Evolutionary conservation across 2,797 vertebrate species (phyloP).

Genomic region (Spondyliosoma cantharus): DNA sequence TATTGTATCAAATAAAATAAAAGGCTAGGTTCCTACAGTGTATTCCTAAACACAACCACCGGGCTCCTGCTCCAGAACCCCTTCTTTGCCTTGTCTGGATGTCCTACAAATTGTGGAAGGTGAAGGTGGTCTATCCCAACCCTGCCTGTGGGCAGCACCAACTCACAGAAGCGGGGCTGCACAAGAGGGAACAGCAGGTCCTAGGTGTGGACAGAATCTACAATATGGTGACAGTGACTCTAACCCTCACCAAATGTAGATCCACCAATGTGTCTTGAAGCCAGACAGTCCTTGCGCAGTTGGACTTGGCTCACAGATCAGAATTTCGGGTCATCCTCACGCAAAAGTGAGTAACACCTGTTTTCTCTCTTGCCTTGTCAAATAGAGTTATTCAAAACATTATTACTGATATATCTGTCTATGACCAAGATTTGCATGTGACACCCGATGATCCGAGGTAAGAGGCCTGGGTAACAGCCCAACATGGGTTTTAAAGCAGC

Average conservation of each 20-base stretch:
- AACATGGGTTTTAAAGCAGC: background rate
- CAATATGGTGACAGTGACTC: slow-evolving; percentile 28
- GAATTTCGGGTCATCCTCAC: no score
- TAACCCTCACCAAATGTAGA: slow-evolving; percentile 31
- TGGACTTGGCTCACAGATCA: slow-evolving; percentile 11
- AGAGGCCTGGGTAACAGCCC: slow-evolving; percentile 33
- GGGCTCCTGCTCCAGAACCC: slow-evolving; percentile 23
- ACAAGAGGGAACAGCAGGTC: slow-evolving; percentile 15
- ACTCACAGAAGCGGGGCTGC: slow-evolving; percentile 1
- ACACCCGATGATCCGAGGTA: slow-evolving; percentile 33
- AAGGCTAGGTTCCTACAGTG: no score
- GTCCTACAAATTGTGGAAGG: slow-evolving; percentile 28
- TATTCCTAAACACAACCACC: no score
- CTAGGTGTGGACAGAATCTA: slow-evolving; percentile 9
- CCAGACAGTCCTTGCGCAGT: background rate
- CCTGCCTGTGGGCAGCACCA: background rate
- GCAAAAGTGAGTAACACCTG: background rate
- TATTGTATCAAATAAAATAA: no score
- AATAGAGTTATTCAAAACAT: no score
- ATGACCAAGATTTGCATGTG: slow-evolving; percentile 44
- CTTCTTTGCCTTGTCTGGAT: slow-evolving; percentile 31
- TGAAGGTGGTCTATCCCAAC: slow-evolving; percentile 21
- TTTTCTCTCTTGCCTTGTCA: background rate
- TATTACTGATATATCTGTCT: no score
- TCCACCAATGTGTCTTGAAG: slow-evolving; percentile 15